Evolutionary conservation across 2,888 invertebrate species (phyloP).

Genomic region (Sisyra nigra): DNA sequence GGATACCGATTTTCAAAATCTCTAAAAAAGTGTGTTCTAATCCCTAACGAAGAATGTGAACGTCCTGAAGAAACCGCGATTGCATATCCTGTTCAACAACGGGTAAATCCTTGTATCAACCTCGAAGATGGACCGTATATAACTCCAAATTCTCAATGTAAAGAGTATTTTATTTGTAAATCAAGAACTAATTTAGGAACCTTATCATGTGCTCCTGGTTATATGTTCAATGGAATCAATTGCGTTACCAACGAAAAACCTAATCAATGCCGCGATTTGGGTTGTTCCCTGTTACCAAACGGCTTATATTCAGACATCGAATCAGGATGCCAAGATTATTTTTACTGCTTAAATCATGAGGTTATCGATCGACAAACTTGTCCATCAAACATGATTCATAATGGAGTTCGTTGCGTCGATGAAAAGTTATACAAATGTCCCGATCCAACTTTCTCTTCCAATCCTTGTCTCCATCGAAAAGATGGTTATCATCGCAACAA

Average conservation of each 20-base stretch:
- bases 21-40: slow-evolving; percentile 12
- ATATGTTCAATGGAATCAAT: slow-evolving; percentile 18
- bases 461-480: slow-evolving; percentile 6
- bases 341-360: slow-evolving; percentile 1
- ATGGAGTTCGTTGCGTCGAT: slow-evolving; percentile 5
- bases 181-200: slow-evolving; percentile 18
- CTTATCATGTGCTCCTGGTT: slow-evolving; percentile 18
- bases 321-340: slow-evolving; percentile 6
- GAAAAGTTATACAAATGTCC: slow-evolving; percentile 5
- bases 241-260: slow-evolving; percentile 16
- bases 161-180: slow-evolving; percentile 19
- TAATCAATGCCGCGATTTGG: slow-evolving; percentile 25
- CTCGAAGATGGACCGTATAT: slow-evolving; percentile 20
- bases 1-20: slow-evolving; percentile 16
- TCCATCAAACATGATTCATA: slow-evolving; percentile 1
- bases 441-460: not conserved
- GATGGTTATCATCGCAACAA: slow-evolving; percentile 25
- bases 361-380: slow-evolving; percentile 5
- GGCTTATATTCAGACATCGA: slow-evolving; percentile 25
- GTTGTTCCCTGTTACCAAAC: slow-evolving; percentile 24
- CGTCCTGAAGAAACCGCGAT: slow-evolving; percentile 26
- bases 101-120: slow-evolving; percentile 18
- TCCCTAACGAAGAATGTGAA: slow-evolving; percentile 29
- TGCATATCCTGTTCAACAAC: slow-evolving; percentile 16
- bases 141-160: slow-evolving; percentile 18